Base-by-base conservation (phyloP, 2,113 vertebrate genomes). In the Malurus alboscapulatus region DNA sequence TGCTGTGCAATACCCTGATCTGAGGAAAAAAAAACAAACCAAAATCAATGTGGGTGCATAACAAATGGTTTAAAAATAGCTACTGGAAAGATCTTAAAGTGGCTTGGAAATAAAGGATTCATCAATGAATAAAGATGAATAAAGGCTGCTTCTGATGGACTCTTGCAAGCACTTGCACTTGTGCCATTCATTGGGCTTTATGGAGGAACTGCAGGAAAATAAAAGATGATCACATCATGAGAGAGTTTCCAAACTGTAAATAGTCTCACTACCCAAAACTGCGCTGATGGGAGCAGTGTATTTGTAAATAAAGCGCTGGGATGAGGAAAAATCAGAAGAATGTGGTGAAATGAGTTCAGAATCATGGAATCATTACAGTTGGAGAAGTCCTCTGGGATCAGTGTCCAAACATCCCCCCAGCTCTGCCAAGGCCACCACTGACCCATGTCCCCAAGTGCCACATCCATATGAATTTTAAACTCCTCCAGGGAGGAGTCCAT, bases 1-100 rank as follows among this genome's bases (percentile, higher is more conserved):
- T 47, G 71, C 18, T 53, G 71, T 47, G 29, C 47, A 7, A 30
- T 17, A 68, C 12, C 21, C 74, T 67, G 74, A 57, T 65, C 1
- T 61, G 82, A 92, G 76, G 19, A 17, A 8, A 65, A 73, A 59
- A 72, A 58, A 25, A 32, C 7, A 18, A 59, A 38, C 38, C 48
- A 38, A 66, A 87, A 95, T 95, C 87, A 50, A 93, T 88, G 51
- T 6, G 26, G 72, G 42, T 21, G 40, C 74, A 54, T 55, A 83
- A 87, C 20, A 90, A 92, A 85, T 83, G 38, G 26, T 19, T 85
- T 93, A 36, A 92, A 96, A 95, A 90, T 84, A 96, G 57, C 73
- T 72, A 21, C 69, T 58, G 91, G 84, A 22, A 65, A 87, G 47
- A n/a, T 63, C 66, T 87, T 32, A 34, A 75, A 89, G 73, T 30